Base-by-base conservation (phyloP, 2,113 vertebrate genomes). In the Carettochelys insculpta region DNA sequence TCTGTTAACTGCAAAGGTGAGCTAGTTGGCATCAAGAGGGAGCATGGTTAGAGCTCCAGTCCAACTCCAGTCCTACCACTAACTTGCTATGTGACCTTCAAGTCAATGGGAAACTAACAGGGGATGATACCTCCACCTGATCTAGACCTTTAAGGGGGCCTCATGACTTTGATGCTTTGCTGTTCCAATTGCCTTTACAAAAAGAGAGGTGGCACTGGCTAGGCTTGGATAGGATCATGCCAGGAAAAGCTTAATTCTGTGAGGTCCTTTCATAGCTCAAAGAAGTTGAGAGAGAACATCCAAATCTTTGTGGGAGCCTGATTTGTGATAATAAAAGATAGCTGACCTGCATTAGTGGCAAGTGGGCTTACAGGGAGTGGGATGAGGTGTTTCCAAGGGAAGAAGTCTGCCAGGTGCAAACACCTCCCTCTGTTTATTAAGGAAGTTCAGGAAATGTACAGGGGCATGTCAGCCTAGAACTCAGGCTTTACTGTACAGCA, bases 211-310 rank as follows among this genome's bases (percentile, higher is more conserved):
- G 71, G 38, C 43, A 41, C 5, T 2, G 14, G 5, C 2, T 53
- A 0, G 0, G 11, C 34, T 14, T 11, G 12, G 11, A 38, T 38
- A 84, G 77, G 58, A 31, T 14, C 41, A 29, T 31, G 53, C 17
- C 12, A 54, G n/a, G 11, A 6, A 0, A 6, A 61, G 22, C 48
- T 1, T 73, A 27, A 58, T 34, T 24, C 34, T 17, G 14, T 31
- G 5, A 76, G 84, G 5, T 11, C 11, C 14, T 71, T 68, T 4
- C 12, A 50, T 58, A 0, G 0, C 11, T 14, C 2, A 52, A 61
- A 41, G 17, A 31, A 54, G 4, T 53, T 61, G 68, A 79, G 41
- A 80, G 9, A 6, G 1, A 27, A 25, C 31, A 48, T 48, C 11
- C 87, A 1, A 31, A 43, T 43, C 58, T 77, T 80, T 14, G 8